Conservation (phyloP, 2,797 vertebrate species). For the Sebastes diploproa region DNA sequence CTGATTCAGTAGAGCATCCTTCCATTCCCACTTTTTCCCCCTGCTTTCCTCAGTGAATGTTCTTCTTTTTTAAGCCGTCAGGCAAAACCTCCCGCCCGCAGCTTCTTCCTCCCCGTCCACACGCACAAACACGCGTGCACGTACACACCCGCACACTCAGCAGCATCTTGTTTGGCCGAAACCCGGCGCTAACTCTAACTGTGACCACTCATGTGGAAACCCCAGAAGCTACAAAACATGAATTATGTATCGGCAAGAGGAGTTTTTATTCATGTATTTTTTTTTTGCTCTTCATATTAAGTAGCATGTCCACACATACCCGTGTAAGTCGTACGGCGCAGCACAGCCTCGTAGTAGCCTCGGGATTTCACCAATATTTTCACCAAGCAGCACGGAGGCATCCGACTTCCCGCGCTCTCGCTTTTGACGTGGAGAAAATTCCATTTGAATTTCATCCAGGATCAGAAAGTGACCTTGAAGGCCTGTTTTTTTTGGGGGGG, state of each 20-base stretch:
- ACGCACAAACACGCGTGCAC: not conserved
- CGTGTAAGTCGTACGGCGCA: not conserved
- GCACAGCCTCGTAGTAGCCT: not conserved
- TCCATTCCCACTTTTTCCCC: not conserved
- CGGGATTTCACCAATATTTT: slow-evolving; percentile 38
- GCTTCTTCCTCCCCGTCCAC: slow-evolving; percentile 5
- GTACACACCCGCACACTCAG: slow-evolving; percentile 29
- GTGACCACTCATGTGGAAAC: slow-evolving; percentile 76
- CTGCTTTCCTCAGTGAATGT: slow-evolving; percentile 31
- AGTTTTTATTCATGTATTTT: slow-evolving; percentile 66
- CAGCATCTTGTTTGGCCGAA: slow-evolving; percentile 70
- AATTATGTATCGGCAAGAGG: slow-evolving; percentile 73
- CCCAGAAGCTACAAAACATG: slow-evolving; percentile 73
- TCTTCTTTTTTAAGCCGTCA: slow-evolving; percentile 38
- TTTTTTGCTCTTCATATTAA: slow-evolving; percentile 51
- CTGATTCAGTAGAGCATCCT: slow-evolving; percentile 44
- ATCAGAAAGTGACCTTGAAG: slow-evolving; percentile 43
- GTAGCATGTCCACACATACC: slow-evolving; percentile 45
- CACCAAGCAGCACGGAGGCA: slow-evolving; percentile 11
- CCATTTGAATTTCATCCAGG: slow-evolving; percentile 40
- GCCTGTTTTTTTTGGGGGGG: not conserved
- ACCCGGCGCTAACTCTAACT: slow-evolving; percentile 59
- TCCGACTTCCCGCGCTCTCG: slow-evolving; percentile 6
- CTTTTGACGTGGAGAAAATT: slow-evolving; percentile 27
- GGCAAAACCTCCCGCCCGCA: slow-evolving; percentile 15